Evolutionary conservation across 1,140 invertebrate genomes (phyloP), one percentile per base, ranked within the genome.

Genomic region (Drosophila fuyamai): DNA sequence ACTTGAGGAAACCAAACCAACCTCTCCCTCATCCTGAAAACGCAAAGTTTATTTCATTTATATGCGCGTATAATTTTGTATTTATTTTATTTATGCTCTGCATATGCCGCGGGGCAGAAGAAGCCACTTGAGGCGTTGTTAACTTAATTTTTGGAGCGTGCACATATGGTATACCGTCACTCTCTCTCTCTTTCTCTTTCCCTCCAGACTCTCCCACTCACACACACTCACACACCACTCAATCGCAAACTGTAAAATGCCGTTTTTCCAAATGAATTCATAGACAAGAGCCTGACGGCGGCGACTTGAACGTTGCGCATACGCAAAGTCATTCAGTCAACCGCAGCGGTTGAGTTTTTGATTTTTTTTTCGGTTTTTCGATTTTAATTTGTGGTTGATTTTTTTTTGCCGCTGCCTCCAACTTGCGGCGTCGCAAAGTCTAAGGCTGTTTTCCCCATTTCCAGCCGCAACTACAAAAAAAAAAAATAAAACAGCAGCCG

Each of bases 101-200:
- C 76, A 72, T 74, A 78, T 48, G 68, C 76, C 56, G 59, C 75
- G 76, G 80, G 71, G 80, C 80, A 67, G 65, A 63, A 71, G 74
- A 35, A 57, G 68, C 68, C 85, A 78, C 84, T 89, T 72, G 74
- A 84, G 86, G 62, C 85, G 84, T 89, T 89, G 85, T 89, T 89
- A 89, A 89, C 84, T 89, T 89, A 90, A 89, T 89, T 88, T 90
- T 86, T 90, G 86, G 86, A 90, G 86, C 86, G 82, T 90, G 86
- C 89, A 86, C 81, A 85, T 61, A 86, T 80, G 75, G 29, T 72
- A 57, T 48, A 48, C 46, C 16, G 16, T 14, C 36, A 27, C 56
- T 3, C 59, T 35, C 56, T 36, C 40, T 29, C 41, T 12, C 5
- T 51, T 18, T 16, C 35, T 13, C 14, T 27, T 48, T n/a, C 46